A percentile compares a stretch with the other conserved stretches of the same genome.
phyloP scores from a whole-genome alignment of 2,113 vertebrate species.

The Neofelis nebulosa region DNA sequence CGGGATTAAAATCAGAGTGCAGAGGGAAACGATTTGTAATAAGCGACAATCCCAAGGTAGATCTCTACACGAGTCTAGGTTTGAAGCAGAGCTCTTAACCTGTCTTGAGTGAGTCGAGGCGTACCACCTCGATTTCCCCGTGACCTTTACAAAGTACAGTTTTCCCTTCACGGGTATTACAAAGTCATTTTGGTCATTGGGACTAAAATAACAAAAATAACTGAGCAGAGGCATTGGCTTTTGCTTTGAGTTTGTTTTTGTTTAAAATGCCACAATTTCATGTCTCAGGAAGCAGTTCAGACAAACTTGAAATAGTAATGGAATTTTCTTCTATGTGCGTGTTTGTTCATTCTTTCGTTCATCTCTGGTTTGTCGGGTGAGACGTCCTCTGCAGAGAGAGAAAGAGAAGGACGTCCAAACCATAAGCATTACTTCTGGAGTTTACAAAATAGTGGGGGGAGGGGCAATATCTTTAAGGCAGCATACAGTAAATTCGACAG shows the following conservation, averaged over 20 bases:
- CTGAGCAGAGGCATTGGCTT: not conserved
- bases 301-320: not conserved
- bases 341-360: not conserved
- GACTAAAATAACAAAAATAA: constrained; percentile 21
- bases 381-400: not conserved
- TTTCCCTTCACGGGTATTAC: not conserved
- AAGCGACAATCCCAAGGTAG: not conserved
- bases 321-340: not conserved
- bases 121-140: not conserved
- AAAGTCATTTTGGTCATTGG: not conserved
- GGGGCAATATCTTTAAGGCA: rapidly evolving
- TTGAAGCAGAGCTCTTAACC: not conserved
- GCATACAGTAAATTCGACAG: not conserved
- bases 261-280: constrained; percentile 49
- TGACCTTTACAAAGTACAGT: constrained; percentile 27
- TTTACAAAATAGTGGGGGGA: not conserved
- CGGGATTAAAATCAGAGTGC: not conserved
- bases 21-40: not conserved
- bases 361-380: not conserved
- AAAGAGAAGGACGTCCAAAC: not conserved
- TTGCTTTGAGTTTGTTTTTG: constrained; percentile 34
- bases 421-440: not conserved
- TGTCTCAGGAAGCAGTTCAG: not conserved
- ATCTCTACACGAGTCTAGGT: not conserved
- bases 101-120: not conserved